Conservation (phyloP, 1,140 invertebrate species). For the Lepeophtheirus salmonis region DNA sequence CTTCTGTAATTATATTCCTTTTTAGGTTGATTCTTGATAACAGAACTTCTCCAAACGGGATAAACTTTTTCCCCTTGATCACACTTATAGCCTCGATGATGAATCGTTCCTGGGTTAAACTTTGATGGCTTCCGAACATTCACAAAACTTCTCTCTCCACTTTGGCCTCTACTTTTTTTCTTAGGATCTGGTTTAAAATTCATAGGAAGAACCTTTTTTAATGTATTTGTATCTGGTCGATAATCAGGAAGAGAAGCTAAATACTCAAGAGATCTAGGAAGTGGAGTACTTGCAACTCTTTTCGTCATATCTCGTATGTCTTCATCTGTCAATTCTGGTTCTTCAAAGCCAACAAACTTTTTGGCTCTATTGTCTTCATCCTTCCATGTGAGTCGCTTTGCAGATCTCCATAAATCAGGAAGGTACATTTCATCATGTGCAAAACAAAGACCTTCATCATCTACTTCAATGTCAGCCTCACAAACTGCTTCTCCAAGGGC, state of each 20-base stretch:
- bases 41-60: constrained; percentile 9
- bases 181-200: neutral
- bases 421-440: constrained; percentile 8
- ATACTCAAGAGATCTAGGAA: constrained; percentile 6
- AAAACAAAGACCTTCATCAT: neutral
- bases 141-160: neutral
- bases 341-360: constrained; percentile 3
- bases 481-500: constrained; percentile 15
- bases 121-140: constrained; percentile 1
- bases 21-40: neutral
- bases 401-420: constrained; percentile 7
- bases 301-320: constrained; percentile 11
- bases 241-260: constrained; percentile 17
- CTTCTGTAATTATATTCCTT: neutral
- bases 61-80: constrained; percentile 4
- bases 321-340: constrained; percentile 6
- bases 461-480: constrained; percentile 12
- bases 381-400: constrained; percentile 13
- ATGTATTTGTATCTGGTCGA: neutral
- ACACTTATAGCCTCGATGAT: constrained; percentile 12
- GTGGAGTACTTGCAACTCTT: neutral
- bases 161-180: neutral
- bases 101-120: constrained; percentile 10
- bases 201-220: neutral
- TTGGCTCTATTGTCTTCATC: constrained; percentile 12